Base-by-base conservation (phyloP, 2,888 invertebrate genomes). In the Tetragonula carbonaria region DNA sequence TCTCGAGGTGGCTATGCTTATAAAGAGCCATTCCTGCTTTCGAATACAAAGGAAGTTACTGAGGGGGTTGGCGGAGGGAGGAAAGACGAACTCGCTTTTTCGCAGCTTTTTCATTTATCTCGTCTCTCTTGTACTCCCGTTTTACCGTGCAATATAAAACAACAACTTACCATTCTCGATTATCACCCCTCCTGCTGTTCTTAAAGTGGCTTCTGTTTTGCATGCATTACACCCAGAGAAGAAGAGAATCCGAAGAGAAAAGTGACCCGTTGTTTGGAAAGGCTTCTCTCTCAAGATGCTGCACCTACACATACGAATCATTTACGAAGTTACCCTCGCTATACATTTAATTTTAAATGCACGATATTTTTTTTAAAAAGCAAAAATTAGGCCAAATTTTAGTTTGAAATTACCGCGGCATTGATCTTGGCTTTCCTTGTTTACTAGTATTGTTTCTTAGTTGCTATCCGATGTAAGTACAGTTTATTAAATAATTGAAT, bases 101-200 rank as follows among this genome's bases (percentile, higher is more conserved):
- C 33, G 18, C 28, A 28, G 23, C 11, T 28, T 28, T 28, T 28
- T 28, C 28, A 11, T 5, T 4, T 28, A 6, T 50, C 62, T 53
- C n/a, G 66, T 21, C 50, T 57, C 74, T 68, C 53, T 57, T 2
- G 57, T 38, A 45, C 50, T 50, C n/a, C 18, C 23, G 45, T 45
- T 81, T 78, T 57, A 62, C 59, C n/a, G 16, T 63, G 21, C 55
- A 2, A 33, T 38, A 67, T 79, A 77, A 81, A 79, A 73, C 45
- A 63, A 23, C 38, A 38, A 68, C 73, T 82, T 77, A 74, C 77
- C 75, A 77, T 78, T 62, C 75, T 38, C 72, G 74, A 87, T 85
- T 80, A 82, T 82, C 76, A 63, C 59, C 28, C 28, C 28, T 28
- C 53, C 45, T 71, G 13, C 62, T 65, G 59, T 28, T 77, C 63